Evolutionary conservation across 1,140 invertebrate species (phyloP), one percentile per base, ranked within the genome.

Genomic region (Drosophila oshimai): DNA sequence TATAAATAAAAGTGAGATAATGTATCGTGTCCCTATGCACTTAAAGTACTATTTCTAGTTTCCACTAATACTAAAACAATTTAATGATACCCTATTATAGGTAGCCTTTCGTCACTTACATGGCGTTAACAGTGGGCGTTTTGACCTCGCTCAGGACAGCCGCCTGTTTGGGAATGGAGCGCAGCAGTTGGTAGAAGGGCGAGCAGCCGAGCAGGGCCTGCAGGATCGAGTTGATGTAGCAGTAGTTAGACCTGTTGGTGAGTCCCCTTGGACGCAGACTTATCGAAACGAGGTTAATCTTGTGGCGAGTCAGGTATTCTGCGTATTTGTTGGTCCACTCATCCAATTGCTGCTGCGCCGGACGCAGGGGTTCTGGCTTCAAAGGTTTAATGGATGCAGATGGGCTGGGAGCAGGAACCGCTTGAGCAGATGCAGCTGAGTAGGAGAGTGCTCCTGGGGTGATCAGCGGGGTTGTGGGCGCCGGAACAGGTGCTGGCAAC

Each of bases 191-290:
- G 90, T 97, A 98, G 92, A 99, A 97, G 0, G 97, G 97, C 12
- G 97, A 96, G 91, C 97, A 99, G 18, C 96, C 97, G 0, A 99
- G 92, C 44, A 99, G 92, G 0, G 97, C 97, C 92, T 98, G 96
- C 28, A 97, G 91, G 55, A 96, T 96, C 22, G 97, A 97, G 92
- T 99, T 99, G 20, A 98, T 97, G 86, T 98, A 99, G 92, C 98
- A 99, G 92, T 97, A 98, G 92, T 98, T 99, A 42, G 96, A 97
- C 46, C 95, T 94, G 91, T 99, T 99, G 29, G 95, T 96, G 10
- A 99, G 93, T 6, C 97, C 97, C 49, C 97, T 94, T 0, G 97
- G 97, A 80, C 95, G 93, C 12, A 98, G 91, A 50, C 94, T 94
- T 10, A 96, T 93, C 1, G 94, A 92, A 47, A 94, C 93, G 89